phyloP scores from a whole-genome alignment of 37 sponge, comb jelly and placozoan species.

The Eunapius fragilis region DNA sequence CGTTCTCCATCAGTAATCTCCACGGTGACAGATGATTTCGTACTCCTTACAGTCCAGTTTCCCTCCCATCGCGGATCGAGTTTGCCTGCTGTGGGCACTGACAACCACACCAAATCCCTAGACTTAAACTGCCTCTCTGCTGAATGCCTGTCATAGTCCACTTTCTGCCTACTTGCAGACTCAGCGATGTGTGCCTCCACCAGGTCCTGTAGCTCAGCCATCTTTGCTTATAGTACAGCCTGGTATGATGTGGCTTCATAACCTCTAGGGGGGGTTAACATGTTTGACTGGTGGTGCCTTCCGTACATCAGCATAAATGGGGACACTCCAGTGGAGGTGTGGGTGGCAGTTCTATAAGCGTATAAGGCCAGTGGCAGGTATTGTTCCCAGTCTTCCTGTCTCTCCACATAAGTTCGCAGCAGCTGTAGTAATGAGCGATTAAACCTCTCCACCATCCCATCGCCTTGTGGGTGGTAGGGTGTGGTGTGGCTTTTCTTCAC shows the following conservation, averaged over 20 bases:
- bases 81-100: conserved; percentile 67
- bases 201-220: conserved; percentile 43
- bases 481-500: too few species aligned
- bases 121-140: background rate
- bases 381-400: conserved; percentile 59
- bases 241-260: conserved; percentile 33
- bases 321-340: conserved; percentile 42
- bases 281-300: conserved; percentile 3
- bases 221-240: conserved; percentile 3
- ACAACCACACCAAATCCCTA: too few species aligned
- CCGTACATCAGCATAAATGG: conserved; percentile 72
- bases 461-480: conserved; percentile 52
- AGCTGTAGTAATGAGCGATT: conserved; percentile 44
- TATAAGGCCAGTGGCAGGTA: conserved; percentile 54
- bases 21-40: conserved; percentile 14
- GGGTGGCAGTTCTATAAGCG: conserved; percentile 48
- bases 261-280: background rate
- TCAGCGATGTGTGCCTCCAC: conserved; percentile 31
- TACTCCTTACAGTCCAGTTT: conserved; percentile 27
- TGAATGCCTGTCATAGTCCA: conserved; percentile 20
- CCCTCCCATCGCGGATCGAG: conserved; percentile 71
- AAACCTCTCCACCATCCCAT: conserved; percentile 61
- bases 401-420: conserved; percentile 33
- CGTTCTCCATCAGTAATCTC: conserved; percentile 33
- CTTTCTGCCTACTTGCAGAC: conserved; percentile 24